Conservation (phyloP, 2,888 invertebrate genomes). For the Amphipoea oculea region DNA sequence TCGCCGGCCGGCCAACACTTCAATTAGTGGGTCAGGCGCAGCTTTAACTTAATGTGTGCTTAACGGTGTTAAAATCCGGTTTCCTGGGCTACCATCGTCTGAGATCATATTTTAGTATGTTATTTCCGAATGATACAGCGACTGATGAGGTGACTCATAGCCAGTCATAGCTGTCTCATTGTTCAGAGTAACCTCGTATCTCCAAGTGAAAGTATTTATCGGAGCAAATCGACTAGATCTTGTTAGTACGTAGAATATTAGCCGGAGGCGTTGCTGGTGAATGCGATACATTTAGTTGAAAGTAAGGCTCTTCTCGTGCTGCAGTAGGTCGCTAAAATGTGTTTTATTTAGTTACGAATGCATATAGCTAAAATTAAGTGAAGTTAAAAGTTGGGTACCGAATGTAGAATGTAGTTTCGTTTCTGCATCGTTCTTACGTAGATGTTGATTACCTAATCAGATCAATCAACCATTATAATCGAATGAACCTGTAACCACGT, state of each 20-base stretch:
- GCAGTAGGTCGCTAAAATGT: constrained; percentile 11
- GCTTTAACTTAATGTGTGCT: constrained; percentile 79
- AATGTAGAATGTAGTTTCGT: neutral
- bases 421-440: neutral
- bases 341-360: neutral
- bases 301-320: constrained; percentile 30
- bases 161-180: constrained; percentile 69
- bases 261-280: constrained; percentile 54
- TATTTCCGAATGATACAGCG: constrained; percentile 65
- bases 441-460: neutral
- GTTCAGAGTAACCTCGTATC: constrained; percentile 74
- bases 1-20: constrained; percentile 68
- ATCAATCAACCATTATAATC: neutral
- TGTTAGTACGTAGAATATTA: constrained; percentile 58
- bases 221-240: constrained; percentile 70
- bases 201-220: constrained; percentile 79
- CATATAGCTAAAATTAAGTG: neutral
- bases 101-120: constrained; percentile 66
- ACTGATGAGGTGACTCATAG: constrained; percentile 70
- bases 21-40: constrained; percentile 83
- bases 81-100: constrained; percentile 71
- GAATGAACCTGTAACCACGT: neutral
- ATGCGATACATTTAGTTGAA: constrained; percentile 42
- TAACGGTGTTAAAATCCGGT: constrained; percentile 86
- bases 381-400: neutral